A percentile compares a stretch with the other conserved stretches of the same genome.
These are phyloP conservation scores for Naso thynnoides DNA, from an alignment of 2,797 vertebrate species.

Conservation along the genomic window DNA sequence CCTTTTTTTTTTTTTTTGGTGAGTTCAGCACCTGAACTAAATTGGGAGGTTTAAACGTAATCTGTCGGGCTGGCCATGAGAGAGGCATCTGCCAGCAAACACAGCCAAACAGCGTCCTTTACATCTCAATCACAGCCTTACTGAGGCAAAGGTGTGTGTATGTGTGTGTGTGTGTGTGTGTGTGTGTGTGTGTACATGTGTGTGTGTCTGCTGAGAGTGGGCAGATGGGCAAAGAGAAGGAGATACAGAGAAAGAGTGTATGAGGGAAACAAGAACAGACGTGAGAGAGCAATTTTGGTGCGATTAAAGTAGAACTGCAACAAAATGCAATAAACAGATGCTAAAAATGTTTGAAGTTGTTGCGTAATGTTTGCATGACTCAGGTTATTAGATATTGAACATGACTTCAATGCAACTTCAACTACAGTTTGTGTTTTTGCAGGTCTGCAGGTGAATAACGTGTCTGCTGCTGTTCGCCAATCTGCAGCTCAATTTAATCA, in stretches of 20 bases:
- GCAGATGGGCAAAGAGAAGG: conserved; percentile 57
- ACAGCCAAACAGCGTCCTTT: conserved; percentile 54
- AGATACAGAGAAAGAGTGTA: conserved; percentile 12
- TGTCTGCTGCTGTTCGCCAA: conserved; percentile 43
- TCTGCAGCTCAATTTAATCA: conserved; percentile 72
- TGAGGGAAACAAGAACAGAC: conserved; percentile 23
- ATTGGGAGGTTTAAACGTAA: conserved; percentile 65
- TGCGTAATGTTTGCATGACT: background rate
- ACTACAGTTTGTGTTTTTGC: conserved; percentile 1
- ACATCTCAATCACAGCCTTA: conserved; percentile 60
- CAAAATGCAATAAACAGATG: conserved; percentile 15
- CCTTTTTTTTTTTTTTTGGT: conserved; percentile 23
- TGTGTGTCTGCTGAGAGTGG: conserved; percentile 29
- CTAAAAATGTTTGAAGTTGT: background rate
- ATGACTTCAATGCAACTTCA: background rate
- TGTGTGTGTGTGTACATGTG: conserved; percentile 18
- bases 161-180: conserved; percentile 26
- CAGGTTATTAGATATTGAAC: background rate
- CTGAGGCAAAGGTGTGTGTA: conserved; percentile 38
- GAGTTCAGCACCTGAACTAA: conserved; percentile 66
- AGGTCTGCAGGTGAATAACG: conserved; percentile 14
- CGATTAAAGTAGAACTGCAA: conserved; percentile 13
- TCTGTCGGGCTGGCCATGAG: conserved; percentile 46
- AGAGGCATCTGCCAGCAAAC: conserved; percentile 55
- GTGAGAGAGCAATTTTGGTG: conserved; percentile 17